Evolutionary conservation across 2,888 invertebrate species (phyloP).

Genomic region (Ecdyonurus torrentis): DNA sequence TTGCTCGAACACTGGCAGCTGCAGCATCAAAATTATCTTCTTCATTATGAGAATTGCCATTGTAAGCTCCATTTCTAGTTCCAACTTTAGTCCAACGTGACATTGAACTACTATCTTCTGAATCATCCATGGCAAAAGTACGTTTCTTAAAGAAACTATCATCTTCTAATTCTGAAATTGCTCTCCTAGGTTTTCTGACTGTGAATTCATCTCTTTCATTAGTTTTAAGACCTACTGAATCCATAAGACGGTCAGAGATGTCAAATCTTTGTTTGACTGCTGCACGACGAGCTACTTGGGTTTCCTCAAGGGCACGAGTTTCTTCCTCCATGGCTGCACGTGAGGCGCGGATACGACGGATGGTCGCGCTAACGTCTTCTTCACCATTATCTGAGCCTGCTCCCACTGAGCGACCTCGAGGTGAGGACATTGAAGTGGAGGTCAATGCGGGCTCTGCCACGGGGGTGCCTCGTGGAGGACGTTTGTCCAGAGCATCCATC

Average conservation of each 20-base stretch:
- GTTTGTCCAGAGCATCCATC: slow-evolving; percentile 51
- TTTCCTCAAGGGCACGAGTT: slow-evolving; percentile 11
- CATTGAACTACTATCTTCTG: slow-evolving; percentile 18
- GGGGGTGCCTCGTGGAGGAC: slow-evolving; percentile 32
- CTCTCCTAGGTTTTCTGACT: slow-evolving; percentile 11
- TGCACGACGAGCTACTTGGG: slow-evolving; percentile 12
- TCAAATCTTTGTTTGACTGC: slow-evolving; percentile 22
- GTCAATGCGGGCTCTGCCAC: slow-evolving; percentile 18
- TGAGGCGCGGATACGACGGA: slow-evolving; percentile 30
- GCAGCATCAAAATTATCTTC: slow-evolving; percentile 22
- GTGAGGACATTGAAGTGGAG: slow-evolving; percentile 24
- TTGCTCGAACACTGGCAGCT: slow-evolving; percentile 46
- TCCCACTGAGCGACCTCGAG: not conserved
- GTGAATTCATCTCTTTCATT: slow-evolving; percentile 1
- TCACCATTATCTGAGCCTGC: slow-evolving; percentile 30
- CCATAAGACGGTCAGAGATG: slow-evolving; percentile 45
- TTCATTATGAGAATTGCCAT: not conserved
- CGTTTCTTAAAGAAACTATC: slow-evolving; percentile 32
- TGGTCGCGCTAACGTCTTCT: slow-evolving; percentile 28
- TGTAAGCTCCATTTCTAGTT: not conserved
- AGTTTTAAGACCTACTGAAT: slow-evolving; percentile 33
- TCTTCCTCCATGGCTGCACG: slow-evolving; percentile 20
- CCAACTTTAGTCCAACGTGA: not conserved
- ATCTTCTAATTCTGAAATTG: slow-evolving; percentile 22
- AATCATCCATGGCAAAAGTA: slow-evolving; percentile 23